Evolutionary conservation across 2,113 vertebrate species (phyloP).

Genomic region (Speoplatyrhinus poulsoni): DNA sequence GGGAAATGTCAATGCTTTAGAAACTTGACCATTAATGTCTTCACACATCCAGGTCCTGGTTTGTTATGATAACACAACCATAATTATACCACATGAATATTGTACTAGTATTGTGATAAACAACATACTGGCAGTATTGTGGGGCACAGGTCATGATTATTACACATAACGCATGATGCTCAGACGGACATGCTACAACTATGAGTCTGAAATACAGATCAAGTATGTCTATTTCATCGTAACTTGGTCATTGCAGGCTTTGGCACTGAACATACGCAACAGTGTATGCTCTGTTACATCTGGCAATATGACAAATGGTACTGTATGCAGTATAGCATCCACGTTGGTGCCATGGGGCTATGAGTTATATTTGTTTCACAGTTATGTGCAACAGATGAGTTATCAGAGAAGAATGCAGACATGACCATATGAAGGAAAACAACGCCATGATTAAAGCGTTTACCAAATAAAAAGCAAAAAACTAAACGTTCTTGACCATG

Average conservation of each 20-base stretch:
- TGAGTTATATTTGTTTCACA: slow-evolving; percentile 10
- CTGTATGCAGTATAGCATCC: slow-evolving; percentile 7
- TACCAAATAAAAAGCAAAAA: no score
- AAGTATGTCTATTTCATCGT: slow-evolving; percentile 31
- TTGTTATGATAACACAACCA: background rate
- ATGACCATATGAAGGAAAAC: slow-evolving; percentile 30
- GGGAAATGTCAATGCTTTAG: background rate
- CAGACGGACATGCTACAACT: slow-evolving; percentile 55
- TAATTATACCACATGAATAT: slow-evolving; percentile 1
- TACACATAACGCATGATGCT: slow-evolving; percentile 21
- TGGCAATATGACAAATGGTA: slow-evolving; percentile 20
- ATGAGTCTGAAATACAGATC: slow-evolving; percentile 33
- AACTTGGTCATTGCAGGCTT: slow-evolving; percentile 49
- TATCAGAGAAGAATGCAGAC: background rate
- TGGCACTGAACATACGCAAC: slow-evolving; percentile 57
- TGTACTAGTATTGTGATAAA: slow-evolving; percentile 23
- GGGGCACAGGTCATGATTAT: slow-evolving; percentile 21
- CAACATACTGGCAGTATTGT: slow-evolving; percentile 41
- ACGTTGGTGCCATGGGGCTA: slow-evolving; percentile 10
- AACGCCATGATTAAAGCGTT: slow-evolving; percentile 1
- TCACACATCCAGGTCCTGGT: background rate
- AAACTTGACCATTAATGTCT: background rate
- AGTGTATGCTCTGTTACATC: slow-evolving; percentile 12
- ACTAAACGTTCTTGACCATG: no score
- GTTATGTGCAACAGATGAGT: slow-evolving; percentile 14